Evolutionary conservation across 2,888 invertebrate genomes (phyloP).

Genomic region (Epirrhoe alternata): DNA sequence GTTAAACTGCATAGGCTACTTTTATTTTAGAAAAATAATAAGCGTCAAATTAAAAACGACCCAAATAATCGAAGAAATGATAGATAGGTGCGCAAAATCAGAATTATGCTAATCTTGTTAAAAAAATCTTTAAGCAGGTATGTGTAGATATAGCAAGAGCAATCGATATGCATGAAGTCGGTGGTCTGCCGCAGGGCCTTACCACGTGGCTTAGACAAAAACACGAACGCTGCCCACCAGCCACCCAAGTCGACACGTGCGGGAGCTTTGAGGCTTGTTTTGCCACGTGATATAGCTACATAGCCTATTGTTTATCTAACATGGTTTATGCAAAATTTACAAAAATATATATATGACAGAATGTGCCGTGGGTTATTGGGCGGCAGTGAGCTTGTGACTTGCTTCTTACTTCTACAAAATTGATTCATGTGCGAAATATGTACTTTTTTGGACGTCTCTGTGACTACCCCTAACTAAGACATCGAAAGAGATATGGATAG

Average conservation of each 20-base stretch:
- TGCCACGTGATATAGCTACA: constrained; percentile 17
- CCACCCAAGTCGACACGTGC: constrained; percentile 29
- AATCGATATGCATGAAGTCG: constrained; percentile 6
- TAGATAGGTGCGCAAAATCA: too few species aligned
- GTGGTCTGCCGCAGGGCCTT: constrained; percentile 52
- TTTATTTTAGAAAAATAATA: too few species aligned
- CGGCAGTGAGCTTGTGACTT: too few species aligned
- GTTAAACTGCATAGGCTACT: too few species aligned
- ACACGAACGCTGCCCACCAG: constrained; percentile 37
- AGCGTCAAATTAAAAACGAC: too few species aligned
- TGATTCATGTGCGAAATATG: too few species aligned
- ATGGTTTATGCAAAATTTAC: neutral
- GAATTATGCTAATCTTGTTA: neutral
- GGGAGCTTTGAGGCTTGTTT: constrained; percentile 17
- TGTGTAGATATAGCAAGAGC: constrained; percentile 8
- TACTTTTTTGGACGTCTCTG: too few species aligned
- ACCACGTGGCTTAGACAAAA: constrained; percentile 47
- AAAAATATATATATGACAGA: neutral
- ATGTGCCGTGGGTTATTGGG: too few species aligned
- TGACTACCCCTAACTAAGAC: too few species aligned
- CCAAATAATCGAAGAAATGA: too few species aligned
- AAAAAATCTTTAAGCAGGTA: neutral
- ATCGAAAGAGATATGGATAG: too few species aligned
- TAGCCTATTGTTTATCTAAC: neutral
- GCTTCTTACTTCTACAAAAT: too few species aligned